phyloP scores from a whole-genome alignment of 2,113 vertebrate genomes.

The Ibidorhyncha struthersii region DNA sequence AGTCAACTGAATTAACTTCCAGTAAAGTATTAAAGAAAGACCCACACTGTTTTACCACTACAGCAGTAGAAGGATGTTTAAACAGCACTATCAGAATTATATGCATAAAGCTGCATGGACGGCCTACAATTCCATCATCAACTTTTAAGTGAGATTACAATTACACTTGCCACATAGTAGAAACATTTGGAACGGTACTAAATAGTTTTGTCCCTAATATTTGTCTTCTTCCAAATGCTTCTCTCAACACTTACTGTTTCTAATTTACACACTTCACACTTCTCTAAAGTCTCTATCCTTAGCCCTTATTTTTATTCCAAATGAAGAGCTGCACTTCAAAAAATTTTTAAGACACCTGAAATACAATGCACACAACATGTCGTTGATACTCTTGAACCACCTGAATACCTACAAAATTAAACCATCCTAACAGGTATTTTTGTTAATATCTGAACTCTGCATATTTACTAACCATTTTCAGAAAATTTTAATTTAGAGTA shows the following conservation, averaged over 20 bases:
- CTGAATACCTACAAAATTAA: neutral
- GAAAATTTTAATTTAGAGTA: neutral
- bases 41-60: neutral
- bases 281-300: neutral
- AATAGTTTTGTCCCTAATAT: neutral
- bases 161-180: neutral
- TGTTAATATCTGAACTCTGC: neutral
- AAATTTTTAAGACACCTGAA: neutral
- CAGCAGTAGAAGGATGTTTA: neutral
- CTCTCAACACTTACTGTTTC: neutral
- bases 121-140: neutral
- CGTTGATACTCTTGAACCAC: too few species aligned
- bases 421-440: neutral
- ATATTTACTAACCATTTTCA: neutral
- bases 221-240: neutral
- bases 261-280: neutral
- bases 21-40: neutral
- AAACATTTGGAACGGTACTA: neutral
- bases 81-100: neutral
- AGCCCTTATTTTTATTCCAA: neutral
- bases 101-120: neutral
- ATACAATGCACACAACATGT: neutral
- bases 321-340: neutral
- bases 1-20: neutral
- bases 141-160: rapidly evolving